Percentiles rank a stretch among this genome's conserved stretches.
Conservation (phyloP, 2,888 invertebrate species). For the Drosophila pullipes region DNA sequence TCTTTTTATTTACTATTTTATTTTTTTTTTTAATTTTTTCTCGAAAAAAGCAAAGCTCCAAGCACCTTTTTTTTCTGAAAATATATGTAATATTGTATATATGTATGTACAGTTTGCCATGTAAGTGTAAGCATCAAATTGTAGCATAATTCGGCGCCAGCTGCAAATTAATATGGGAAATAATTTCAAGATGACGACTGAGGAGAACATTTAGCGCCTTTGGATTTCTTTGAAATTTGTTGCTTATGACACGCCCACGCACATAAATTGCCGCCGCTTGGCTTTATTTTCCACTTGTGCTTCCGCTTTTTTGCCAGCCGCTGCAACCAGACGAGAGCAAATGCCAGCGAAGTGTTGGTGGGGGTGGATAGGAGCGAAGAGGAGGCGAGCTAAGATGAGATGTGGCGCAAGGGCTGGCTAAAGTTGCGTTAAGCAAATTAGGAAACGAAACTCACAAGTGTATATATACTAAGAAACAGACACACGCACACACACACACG, state of each 20-base stretch:
- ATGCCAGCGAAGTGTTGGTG: background rate
- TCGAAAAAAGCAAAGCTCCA: background rate
- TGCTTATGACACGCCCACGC: conserved; percentile 37
- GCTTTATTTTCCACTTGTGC: conserved; percentile 35
- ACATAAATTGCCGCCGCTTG: conserved; percentile 23
- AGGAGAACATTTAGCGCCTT: conserved; percentile 26
- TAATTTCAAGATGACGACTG: conserved; percentile 42
- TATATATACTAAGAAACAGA: background rate
- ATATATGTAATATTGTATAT: background rate
- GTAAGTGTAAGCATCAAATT: conserved; percentile 5
- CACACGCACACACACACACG: background rate
- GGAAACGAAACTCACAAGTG: conserved; percentile 44
- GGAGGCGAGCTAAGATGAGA: conserved; percentile 11
- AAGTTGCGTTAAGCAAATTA: conserved; percentile 65
- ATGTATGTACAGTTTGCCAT: background rate
- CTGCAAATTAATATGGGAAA: conserved; percentile 41
- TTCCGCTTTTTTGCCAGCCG: conserved; percentile 23
- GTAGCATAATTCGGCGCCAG: conserved; percentile 24
- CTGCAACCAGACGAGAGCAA: conserved; percentile 28
- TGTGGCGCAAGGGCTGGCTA: conserved; percentile 38
- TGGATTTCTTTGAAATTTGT: conserved; percentile 37
- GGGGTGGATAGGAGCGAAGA: background rate
- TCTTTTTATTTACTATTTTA: background rate
- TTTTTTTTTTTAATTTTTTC: background rate
- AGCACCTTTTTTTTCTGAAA: background rate